Percentiles rank a stretch among this genome's conserved stretches.
Evolutionary conservation across 2,797 vertebrate species (phyloP).

Genomic region (Astyanax mexicanus): DNA sequence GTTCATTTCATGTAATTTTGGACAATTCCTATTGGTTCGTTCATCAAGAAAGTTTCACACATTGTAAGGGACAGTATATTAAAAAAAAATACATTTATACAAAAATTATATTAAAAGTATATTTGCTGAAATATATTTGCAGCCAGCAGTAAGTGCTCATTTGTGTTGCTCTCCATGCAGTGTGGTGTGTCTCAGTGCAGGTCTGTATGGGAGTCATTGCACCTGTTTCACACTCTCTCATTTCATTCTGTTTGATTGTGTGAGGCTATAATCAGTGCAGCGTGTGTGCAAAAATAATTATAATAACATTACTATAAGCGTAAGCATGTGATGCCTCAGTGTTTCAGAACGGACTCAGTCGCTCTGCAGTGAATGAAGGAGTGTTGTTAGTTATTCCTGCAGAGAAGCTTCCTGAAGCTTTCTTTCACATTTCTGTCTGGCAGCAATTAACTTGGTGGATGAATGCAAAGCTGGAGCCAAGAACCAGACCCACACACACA

Average conservation of each 20-base stretch:
- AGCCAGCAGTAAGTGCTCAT: no score
- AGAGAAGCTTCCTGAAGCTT: constrained; percentile 39
- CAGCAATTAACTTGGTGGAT: constrained; percentile 73
- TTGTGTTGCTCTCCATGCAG: no score
- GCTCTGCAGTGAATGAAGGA: constrained; percentile 65
- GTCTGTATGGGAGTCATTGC: constrained; percentile 14
- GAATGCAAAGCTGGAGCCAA: constrained; percentile 65
- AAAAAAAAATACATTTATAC: no score
- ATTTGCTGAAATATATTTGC: no score
- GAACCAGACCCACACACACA: constrained; percentile 53
- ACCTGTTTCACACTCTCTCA: constrained; percentile 30
- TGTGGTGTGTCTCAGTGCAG: no score
- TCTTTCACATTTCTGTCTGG: constrained; percentile 69
- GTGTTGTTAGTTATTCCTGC: constrained; percentile 46
- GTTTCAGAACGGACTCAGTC: neutral
- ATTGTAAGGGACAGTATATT: no score
- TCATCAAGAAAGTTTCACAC: no score
- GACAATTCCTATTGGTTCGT: no score
- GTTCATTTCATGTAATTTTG: no score
- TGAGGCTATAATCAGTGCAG: neutral
- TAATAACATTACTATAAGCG: no score
- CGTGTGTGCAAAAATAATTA: neutral
- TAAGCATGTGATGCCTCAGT: no score
- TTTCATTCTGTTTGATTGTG: neutral
- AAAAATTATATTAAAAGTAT: no score